These are phyloP conservation scores for Leucopsar rothschildi DNA, from an alignment of 2,113 vertebrate species.

Conservation along the genomic window DNA sequence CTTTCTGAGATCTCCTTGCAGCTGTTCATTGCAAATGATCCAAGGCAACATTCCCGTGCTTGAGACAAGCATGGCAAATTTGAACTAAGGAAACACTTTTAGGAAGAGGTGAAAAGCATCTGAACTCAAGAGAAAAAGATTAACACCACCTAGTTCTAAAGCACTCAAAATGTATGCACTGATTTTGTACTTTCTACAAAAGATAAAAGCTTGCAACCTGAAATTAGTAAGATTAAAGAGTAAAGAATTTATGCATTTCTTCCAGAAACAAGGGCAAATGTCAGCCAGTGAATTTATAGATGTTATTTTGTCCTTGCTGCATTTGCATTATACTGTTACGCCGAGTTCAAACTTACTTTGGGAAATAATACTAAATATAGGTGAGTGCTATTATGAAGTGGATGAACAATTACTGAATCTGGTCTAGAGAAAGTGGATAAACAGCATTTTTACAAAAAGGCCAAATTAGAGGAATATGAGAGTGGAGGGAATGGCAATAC, in stretches of 20 bases:
- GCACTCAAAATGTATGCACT: not conserved
- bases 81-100: not conserved
- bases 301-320: not conserved
- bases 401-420: not conserved
- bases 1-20: slow-evolving; percentile 20
- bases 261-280: not conserved
- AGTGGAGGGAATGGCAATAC: not conserved
- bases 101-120: not conserved
- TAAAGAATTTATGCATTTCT: not conserved
- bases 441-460: not conserved
- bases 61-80: slow-evolving; percentile 29
- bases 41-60: not conserved
- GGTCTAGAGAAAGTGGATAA: not conserved
- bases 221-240: not conserved
- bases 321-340: not conserved
- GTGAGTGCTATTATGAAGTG: not conserved
- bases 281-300: not conserved
- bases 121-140: not conserved
- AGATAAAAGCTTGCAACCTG: not conserved
- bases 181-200: not conserved
- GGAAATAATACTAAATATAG: not conserved
- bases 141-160: not conserved
- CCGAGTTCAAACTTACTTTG: not conserved
- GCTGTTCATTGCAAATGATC: slow-evolving; percentile 10
- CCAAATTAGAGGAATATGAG: not conserved